phyloP scores from a whole-genome alignment of 2,888 invertebrate species.

The Glaucopsyche alexis region DNA sequence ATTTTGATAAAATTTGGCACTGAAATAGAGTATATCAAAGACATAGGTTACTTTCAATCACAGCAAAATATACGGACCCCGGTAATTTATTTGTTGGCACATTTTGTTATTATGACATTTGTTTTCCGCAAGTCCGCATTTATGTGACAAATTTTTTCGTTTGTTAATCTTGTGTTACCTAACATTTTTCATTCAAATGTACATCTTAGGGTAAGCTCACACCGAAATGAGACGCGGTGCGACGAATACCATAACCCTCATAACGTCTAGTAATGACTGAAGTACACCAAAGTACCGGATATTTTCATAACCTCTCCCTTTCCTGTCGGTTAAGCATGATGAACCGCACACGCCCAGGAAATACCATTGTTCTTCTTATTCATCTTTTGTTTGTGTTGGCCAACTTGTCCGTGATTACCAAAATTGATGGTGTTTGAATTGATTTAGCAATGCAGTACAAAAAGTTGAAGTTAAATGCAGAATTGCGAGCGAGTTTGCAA shows the following conservation, averaged over 20 bases:
- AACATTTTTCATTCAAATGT: no score
- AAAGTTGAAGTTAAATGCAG: not conserved
- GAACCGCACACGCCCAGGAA: not conserved
- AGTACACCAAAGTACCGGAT: constrained; percentile 13
- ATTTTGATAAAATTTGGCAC: no score
- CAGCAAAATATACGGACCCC: no score
- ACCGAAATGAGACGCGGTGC: no score
- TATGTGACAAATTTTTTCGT: no score
- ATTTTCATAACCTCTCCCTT: constrained; percentile 25
- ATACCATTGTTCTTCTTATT: constrained; percentile 3
- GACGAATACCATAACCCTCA: not conserved
- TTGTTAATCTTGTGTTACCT: no score
- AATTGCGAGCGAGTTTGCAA: not conserved
- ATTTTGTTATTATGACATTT: no score
- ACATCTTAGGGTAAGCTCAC: no score
- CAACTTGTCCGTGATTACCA: not conserved
- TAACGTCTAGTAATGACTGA: not conserved
- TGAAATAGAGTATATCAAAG: no score
- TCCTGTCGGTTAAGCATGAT: not conserved
- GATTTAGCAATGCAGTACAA: not conserved
- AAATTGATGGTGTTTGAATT: constrained; percentile 4
- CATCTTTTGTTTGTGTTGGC: constrained; percentile 15
- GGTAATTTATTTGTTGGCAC: no score
- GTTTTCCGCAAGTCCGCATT: no score
- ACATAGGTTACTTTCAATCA: no score